A percentile compares a stretch with the other conserved stretches of the same genome.
Conservation (phyloP, 2,113 vertebrate genomes). For the Pomatorhinus ruficollis region DNA sequence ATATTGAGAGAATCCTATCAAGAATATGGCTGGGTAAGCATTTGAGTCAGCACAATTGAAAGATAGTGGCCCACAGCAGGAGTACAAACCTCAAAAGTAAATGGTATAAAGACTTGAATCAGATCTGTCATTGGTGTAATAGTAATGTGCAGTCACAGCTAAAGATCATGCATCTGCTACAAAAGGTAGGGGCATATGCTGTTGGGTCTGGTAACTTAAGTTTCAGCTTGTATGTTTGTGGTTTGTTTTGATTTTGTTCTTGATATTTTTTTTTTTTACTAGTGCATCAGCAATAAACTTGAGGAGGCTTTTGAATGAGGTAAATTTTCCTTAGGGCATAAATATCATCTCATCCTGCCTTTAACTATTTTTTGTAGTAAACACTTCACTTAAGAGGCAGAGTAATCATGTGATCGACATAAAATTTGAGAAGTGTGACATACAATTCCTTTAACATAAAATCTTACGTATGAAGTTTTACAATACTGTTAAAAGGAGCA, state of each 20-base stretch:
- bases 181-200: background rate
- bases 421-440: background rate
- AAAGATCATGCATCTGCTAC: background rate
- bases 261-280: background rate
- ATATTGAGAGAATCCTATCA: background rate
- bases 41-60: background rate
- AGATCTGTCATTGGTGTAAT: background rate
- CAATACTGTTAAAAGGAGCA: background rate
- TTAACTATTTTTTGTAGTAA: background rate
- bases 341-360: background rate
- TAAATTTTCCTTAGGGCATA: background rate
- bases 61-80: background rate
- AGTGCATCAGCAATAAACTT: background rate
- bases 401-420: background rate
- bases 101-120: background rate
- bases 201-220: background rate
- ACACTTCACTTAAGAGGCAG: background rate
- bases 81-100: background rate
- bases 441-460: background rate
- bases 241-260: background rate
- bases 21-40: background rate
- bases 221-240: background rate
- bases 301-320: background rate
- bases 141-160: background rate
- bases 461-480: background rate